Evolutionary conservation across 2,888 invertebrate species (phyloP), one percentile per base, ranked within the genome.

Genomic region (Herminia tarsipennalis): DNA sequence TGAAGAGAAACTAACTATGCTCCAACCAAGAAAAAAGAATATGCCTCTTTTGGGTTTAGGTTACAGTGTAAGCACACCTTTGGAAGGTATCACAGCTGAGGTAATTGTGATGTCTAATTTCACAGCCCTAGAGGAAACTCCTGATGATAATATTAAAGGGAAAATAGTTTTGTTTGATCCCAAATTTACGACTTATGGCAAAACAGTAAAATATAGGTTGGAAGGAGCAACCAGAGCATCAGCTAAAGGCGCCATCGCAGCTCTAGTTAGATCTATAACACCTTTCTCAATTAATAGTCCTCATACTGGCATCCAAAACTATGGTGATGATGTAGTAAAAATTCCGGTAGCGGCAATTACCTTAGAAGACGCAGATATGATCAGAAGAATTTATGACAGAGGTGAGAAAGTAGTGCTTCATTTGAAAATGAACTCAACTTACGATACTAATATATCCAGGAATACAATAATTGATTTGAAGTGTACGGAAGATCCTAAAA

Each of bases 151-250:
- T 70, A 93, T 95, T 39, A 77, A 82, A 59, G 92, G 95, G 3
- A 96, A 96, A 91, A 97, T 97, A 45, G 95, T 97, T 5, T 92
- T 97, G 1, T 97, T 92, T 78, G 95, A 95, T 75, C 93, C 95
- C 60, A 80, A 91, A 34, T 96, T 91, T 77, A 88, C 92, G 14
- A 88, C 86, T 0, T 97, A 97, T 73, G 93, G 93, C 0, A 83
- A 90, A 64, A 94, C 95, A 0, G 95, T 94, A 0, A 55, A 74
- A 33, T 96, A 96, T 74, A 91, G 97, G 66, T 74, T 83, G 2
- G 73, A 78, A 18, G 96, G 95, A 10, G 96, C 96, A 1, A 78
- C 92, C 0, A 92, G 86, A 77, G 96, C 96, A 1, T 93, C 96
- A 0, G 92, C 93, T 73, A 93, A 94, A 63, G 97, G 96, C 4